Conservation (phyloP, 2,113 vertebrate genomes). For the Atherinomorus stipes region DNA sequence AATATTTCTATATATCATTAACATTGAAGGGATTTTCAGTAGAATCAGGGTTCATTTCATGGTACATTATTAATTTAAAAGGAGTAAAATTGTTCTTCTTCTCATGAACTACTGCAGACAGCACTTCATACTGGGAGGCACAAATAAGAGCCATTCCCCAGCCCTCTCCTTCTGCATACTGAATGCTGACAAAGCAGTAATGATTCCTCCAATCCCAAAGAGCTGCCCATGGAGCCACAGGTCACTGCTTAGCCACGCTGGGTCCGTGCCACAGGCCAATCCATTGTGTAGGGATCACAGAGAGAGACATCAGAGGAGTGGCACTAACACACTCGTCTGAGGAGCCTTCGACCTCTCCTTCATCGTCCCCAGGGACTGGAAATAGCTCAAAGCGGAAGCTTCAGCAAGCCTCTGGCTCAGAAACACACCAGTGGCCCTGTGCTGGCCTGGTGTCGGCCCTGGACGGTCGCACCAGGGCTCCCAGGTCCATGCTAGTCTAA, state of each 20-base stretch:
- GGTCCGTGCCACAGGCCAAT: slow-evolving; percentile 78
- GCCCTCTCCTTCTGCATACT: slow-evolving; percentile 60
- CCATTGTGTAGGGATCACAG: slow-evolving; percentile 84
- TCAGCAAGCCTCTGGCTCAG: slow-evolving; percentile 91
- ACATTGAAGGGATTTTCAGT: neutral
- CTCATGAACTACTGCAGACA: slow-evolving; percentile 37
- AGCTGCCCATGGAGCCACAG: slow-evolving; percentile 66
- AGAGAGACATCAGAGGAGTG: slow-evolving; percentile 91
- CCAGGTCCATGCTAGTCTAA: slow-evolving; percentile 93
- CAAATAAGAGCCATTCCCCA: slow-evolving; percentile 51
- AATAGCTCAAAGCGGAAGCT: slow-evolving; percentile 87
- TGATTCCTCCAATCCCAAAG: slow-evolving; percentile 74
- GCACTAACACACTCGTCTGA: slow-evolving; percentile 91
- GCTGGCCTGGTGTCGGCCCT: slow-evolving; percentile 85
- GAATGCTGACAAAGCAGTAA: slow-evolving; percentile 82
- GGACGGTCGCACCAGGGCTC: slow-evolving; percentile 91
- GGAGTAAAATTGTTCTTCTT: slow-evolving; percentile 13
- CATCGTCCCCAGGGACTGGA: slow-evolving; percentile 90
- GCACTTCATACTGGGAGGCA: slow-evolving; percentile 59
- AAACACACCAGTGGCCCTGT: slow-evolving; percentile 93
- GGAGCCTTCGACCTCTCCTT: slow-evolving; percentile 88
- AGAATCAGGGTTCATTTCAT: slow-evolving; percentile 9
- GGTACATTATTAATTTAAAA: slow-evolving; percentile 17
- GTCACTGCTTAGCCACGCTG: slow-evolving; percentile 80
- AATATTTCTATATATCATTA: neutral